Evolutionary conservation across 2,797 vertebrate species (phyloP), one percentile per base, ranked within the genome.

Genomic region (Artibeus jamaicensis): DNA sequence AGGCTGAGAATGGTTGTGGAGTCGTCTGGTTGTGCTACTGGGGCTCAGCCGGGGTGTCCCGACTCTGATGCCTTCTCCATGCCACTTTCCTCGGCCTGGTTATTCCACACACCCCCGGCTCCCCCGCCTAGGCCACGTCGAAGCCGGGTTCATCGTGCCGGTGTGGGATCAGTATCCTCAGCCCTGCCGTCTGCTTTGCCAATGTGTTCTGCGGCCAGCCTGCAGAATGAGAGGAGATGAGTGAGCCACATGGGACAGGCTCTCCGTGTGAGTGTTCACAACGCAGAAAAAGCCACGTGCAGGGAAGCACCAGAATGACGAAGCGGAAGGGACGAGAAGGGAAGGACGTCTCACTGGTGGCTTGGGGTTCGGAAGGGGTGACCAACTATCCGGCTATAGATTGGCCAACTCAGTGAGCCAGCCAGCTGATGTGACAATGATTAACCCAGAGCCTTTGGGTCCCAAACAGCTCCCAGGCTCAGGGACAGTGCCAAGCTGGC

Each of bases 21-120:
- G 46, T 24, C 6, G 0, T 37, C 68, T 59, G n/a, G 22, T 62
- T 22, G 0, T 15, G 10, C 46, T 29, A 18, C 19, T 26, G 42
- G 15, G 65, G 9, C 26, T 48, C 44, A 73, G 2, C 2, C 0
- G 0, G 32, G 18, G 12, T 3, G 37, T 70, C 91, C 46, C 34
- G 21, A 48, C 18, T 48, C 82, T 37, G 1, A 59, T 85, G 39
- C 14, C 32, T 82, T 37, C 19, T 55, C 19, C 16, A 2, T 14
- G 6, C 3, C 74, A 26, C 57, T 29, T 53, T 37, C 48, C 37
- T 46, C 34, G 19, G 32, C 21, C 59, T n/a, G 53, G 15, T 34
- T 57, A 26, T 26, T 37, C 48, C 57, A 68, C 24, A 81, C 21
- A 3, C 6, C 34, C 48, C 24, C 29, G 0, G 9, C 37, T 87